Percentiles rank a stretch among this genome's conserved stretches.
These are phyloP conservation scores for Carapus acus DNA, from an alignment of 2,797 vertebrate genomes.

Conservation along the genomic window DNA sequence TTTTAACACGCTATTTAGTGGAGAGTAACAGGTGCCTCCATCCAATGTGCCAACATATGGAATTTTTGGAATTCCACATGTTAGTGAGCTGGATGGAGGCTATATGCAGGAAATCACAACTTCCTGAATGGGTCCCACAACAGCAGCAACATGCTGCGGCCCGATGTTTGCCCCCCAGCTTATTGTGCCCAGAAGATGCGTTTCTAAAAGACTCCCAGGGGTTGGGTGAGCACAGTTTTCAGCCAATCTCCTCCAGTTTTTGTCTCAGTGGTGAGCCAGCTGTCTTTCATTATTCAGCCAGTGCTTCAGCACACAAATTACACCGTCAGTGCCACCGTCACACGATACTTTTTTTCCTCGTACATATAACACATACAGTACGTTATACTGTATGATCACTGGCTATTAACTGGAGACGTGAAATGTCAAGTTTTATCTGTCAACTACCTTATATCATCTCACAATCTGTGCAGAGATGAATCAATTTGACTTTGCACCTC, in stretches of 20 bases:
- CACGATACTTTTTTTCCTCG: not conserved
- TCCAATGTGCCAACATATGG: too few relatives aligned
- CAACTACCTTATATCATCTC: not conserved
- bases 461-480: not conserved
- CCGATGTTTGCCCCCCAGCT: not conserved
- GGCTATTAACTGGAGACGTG: not conserved
- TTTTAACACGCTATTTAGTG: too few relatives aligned
- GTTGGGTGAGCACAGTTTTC: not conserved
- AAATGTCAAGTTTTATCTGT: not conserved
- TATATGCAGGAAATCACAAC: not conserved
- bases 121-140: constrained; percentile 14
- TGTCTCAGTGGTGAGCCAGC: not conserved
- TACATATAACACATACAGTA: too few relatives aligned
- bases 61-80: too few relatives aligned
- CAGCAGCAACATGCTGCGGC: not conserved
- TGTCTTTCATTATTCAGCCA: not conserved
- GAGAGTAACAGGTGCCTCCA: too few relatives aligned
- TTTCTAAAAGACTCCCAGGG: not conserved
- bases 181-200: not conserved
- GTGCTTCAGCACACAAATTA: not conserved
- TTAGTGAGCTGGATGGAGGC: too few relatives aligned
- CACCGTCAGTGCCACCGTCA: not conserved
- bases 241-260: not conserved
- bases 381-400: too few relatives aligned
- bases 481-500: not conserved